A percentile compares a stretch with the other conserved stretches of the same genome.
Evolutionary conservation across 2,797 vertebrate species (phyloP).

Genomic region (Platalea minor): DNA sequence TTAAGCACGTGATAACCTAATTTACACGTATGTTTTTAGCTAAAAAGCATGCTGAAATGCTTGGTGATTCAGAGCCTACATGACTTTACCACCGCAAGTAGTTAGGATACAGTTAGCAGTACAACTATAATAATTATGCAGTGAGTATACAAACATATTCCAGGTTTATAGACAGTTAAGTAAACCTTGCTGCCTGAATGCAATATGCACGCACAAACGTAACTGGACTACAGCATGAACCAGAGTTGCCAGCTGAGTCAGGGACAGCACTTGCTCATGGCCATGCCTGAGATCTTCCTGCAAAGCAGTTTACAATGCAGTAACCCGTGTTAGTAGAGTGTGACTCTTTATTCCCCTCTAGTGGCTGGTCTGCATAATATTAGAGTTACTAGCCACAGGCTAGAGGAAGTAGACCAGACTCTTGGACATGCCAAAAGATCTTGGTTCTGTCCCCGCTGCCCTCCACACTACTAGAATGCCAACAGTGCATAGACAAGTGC

Average conservation of each 20-base stretch:
- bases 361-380: neutral
- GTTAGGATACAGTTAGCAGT: neutral
- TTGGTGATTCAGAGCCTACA: neutral
- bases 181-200: neutral
- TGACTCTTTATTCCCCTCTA: conserved; percentile 62
- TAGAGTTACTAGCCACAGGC: neutral
- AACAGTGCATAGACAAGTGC: neutral
- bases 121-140: neutral
- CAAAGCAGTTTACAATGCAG: neutral
- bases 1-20: neutral
- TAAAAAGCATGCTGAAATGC: neutral
- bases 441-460: neutral
- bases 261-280: neutral
- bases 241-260: neutral
- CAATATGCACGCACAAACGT: neutral
- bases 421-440: neutral
- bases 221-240: neutral
- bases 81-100: neutral
- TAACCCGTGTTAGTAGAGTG: neutral
- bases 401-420: neutral
- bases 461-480: neutral
- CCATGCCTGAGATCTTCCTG: neutral
- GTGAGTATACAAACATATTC: neutral
- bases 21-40: neutral
- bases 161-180: neutral